Evolutionary conservation across 2,888 invertebrate genomes (phyloP).

Genomic region (Erynnis tages): DNA sequence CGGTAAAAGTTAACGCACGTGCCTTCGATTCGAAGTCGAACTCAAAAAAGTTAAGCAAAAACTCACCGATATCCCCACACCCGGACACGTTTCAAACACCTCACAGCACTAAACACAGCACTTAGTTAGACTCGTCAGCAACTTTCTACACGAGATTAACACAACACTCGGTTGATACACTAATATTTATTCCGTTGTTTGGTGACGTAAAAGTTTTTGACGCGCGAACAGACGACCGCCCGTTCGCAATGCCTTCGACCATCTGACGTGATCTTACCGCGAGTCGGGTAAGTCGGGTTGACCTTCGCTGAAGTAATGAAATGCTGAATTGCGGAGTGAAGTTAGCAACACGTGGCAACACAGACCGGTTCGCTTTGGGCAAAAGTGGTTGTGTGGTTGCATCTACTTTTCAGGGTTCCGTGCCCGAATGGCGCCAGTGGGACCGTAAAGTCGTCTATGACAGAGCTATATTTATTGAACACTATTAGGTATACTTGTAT

Average conservation of each 20-base stretch:
- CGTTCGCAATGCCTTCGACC: constrained; percentile 38
- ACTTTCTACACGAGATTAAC: constrained; percentile 30
- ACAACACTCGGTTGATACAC: neutral
- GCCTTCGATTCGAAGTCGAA: too few relatives aligned
- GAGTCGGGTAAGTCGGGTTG: constrained; percentile 42
- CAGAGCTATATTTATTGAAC: too few relatives aligned
- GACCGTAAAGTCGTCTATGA: too few relatives aligned
- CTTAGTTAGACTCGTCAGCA: too few relatives aligned
- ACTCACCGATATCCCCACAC: constrained; percentile 50
- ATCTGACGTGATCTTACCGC: constrained; percentile 45
- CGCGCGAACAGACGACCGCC: constrained; percentile 30
- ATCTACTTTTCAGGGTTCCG: constrained; percentile 47
- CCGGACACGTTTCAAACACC: constrained; percentile 51
- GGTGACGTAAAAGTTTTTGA: constrained; percentile 26
- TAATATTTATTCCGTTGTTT: constrained; percentile 33
- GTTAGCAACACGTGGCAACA: constrained; percentile 52
- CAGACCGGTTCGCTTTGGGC: constrained; percentile 73
- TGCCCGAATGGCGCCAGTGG: too few relatives aligned
- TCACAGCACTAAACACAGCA: constrained; percentile 49
- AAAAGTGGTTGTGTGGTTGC: constrained; percentile 55
- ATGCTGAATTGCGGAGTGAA: constrained; percentile 59
- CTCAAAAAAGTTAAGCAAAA: constrained; percentile 30
- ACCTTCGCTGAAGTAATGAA: constrained; percentile 66
- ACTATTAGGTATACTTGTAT: too few relatives aligned
- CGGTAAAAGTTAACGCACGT: too few relatives aligned